phyloP scores from a whole-genome alignment of 92 coral and sea anemone species.

The Pocillopora meandrina region DNA sequence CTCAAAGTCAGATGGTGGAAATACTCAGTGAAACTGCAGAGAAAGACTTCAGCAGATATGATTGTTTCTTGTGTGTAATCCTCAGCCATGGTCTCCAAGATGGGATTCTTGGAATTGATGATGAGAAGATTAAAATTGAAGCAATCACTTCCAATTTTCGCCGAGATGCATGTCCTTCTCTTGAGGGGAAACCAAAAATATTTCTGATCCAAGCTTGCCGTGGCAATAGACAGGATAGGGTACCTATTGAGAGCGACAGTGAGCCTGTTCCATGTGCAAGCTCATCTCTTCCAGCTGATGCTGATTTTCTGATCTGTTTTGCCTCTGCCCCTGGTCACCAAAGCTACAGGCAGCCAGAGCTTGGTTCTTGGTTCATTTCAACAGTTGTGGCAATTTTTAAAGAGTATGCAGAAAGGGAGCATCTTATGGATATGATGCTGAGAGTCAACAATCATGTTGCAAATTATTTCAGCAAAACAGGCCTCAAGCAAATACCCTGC shows the following conservation, averaged over 20 bases:
- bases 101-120: conserved; percentile 57
- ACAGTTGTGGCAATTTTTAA: conserved; percentile 62
- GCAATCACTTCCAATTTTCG: conserved; percentile 27
- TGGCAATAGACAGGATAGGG: conserved; percentile 44
- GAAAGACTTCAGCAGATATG: conserved; percentile 47
- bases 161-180: conserved; percentile 39
- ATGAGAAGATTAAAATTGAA: conserved; percentile 10
- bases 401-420: conserved; percentile 55
- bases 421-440: conserved; percentile 93
- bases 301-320: conserved; percentile 86
- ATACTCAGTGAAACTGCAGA: not conserved
- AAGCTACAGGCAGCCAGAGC: conserved; percentile 65
- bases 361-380: conserved; percentile 87
- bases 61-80: conserved; percentile 71
- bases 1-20: conserved; percentile 14
- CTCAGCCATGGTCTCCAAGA: conserved; percentile 82
- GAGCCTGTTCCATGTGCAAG: conserved; percentile 50
- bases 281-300: conserved; percentile 75
- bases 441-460: conserved; percentile 82
- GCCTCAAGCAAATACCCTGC: conserved; percentile 88
- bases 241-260: conserved; percentile 13
- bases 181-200: conserved; percentile 74
- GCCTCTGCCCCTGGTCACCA: conserved; percentile 83
- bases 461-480: conserved; percentile 36
- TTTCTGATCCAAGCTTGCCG: conserved; percentile 83